Conservation (phyloP, 2,888 invertebrate genomes). For the Matsumyia berberina region DNA sequence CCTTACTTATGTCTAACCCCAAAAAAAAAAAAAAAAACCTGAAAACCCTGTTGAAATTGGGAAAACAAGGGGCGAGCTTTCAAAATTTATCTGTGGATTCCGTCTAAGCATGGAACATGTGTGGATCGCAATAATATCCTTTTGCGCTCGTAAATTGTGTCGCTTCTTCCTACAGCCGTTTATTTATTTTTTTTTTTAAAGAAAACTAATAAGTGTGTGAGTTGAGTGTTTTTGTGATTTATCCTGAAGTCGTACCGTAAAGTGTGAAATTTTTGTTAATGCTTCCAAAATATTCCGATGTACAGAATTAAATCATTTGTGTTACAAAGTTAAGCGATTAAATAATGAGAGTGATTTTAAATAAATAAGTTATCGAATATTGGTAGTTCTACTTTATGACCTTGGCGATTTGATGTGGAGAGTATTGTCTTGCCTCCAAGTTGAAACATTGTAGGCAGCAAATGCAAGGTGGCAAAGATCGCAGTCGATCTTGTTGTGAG, state of each 20-base stretch:
- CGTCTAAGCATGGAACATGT: conserved; percentile 23
- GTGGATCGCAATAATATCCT: conserved; percentile 35
- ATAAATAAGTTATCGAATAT: background rate
- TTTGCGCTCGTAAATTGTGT: conserved; percentile 33
- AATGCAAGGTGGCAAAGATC: no score
- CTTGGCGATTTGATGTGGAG: no score
- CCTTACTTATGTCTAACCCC: conserved; percentile 28
- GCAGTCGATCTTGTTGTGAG: no score
- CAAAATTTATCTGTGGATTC: conserved; percentile 35
- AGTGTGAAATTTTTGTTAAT: conserved; percentile 47
- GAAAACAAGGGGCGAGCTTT: background rate
- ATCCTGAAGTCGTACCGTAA: conserved; percentile 32
- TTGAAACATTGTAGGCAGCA: no score
- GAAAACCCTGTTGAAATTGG: conserved; percentile 7
- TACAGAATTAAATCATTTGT: conserved; percentile 11
- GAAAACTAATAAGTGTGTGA: conserved; percentile 58
- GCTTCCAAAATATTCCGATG: conserved; percentile 40
- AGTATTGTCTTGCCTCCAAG: no score
- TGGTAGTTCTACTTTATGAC: no score
- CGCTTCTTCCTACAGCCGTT: conserved; percentile 41
- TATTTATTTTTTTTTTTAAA: conserved; percentile 6
- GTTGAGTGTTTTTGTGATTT: conserved; percentile 59
- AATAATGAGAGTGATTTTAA: conserved; percentile 27
- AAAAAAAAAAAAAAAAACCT: background rate
- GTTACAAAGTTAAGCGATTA: conserved; percentile 4